These are phyloP conservation scores for Holocentrus rufus DNA, from an alignment of 2,797 vertebrate species.

Conservation along the genomic window DNA sequence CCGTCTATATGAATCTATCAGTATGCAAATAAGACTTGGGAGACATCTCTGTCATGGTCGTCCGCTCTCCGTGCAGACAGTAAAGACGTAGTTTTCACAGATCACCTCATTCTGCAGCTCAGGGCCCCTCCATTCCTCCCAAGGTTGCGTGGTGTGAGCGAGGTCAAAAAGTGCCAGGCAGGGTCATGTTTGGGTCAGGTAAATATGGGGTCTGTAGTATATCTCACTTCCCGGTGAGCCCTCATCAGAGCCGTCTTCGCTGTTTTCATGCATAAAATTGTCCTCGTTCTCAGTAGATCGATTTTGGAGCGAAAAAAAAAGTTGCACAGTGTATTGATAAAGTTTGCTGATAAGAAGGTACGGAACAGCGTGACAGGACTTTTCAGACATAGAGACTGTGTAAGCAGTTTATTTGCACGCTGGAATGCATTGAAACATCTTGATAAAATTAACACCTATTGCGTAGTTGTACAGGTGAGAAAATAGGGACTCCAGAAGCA, in stretches of 20 bases:
- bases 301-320: slow-evolving; percentile 3
- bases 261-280: slow-evolving; percentile 8
- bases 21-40: not conserved
- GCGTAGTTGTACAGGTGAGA: not conserved
- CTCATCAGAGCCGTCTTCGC: not conserved
- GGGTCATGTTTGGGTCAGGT: slow-evolving; percentile 14
- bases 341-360: not conserved
- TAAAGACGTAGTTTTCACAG: slow-evolving; percentile 20
- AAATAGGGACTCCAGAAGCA: not conserved
- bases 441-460: not conserved
- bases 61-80: slow-evolving; percentile 2
- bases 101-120: slow-evolving; percentile 12
- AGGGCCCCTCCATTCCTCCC: not conserved
- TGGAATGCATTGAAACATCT: not conserved
- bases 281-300: not conserved
- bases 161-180: slow-evolving; percentile 7
- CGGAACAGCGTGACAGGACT: not conserved
- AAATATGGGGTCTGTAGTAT: slow-evolving; percentile 2
- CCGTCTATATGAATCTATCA: no score
- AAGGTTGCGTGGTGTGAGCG: not conserved
- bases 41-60: not conserved
- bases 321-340: not conserved
- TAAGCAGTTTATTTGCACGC: not conserved
- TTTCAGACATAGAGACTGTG: not conserved
- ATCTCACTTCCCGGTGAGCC: slow-evolving; percentile 6